Conservation (phyloP, 2,797 vertebrate genomes). For the Paramormyrops hopkinsi region DNA sequence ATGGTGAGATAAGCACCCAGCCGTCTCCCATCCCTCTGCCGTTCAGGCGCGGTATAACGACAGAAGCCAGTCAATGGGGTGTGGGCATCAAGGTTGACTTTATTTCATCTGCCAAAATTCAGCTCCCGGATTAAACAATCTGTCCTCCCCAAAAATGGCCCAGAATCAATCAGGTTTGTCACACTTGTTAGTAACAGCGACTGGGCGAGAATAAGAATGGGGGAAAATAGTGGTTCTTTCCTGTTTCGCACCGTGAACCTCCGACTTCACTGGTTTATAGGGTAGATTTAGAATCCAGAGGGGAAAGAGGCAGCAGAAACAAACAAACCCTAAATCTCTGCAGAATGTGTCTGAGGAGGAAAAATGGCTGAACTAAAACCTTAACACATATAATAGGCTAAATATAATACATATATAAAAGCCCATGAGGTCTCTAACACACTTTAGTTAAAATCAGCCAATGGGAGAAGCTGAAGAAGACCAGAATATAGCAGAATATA, state of each 20-base stretch:
- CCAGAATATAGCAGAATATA: neutral
- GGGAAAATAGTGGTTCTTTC: slow-evolving; percentile 31
- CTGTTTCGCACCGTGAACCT: neutral
- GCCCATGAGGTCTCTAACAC: neutral
- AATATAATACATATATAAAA: slow-evolving; percentile 3
- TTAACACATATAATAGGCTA: neutral
- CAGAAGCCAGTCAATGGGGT: slow-evolving; percentile 34
- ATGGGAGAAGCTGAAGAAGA: neutral
- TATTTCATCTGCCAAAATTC: slow-evolving; percentile 48
- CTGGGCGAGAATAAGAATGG: slow-evolving; percentile 24
- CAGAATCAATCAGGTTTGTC: slow-evolving; percentile 44
- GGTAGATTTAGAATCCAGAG: neutral
- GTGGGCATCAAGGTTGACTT: slow-evolving; percentile 37
- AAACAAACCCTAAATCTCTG: neutral
- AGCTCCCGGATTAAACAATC: slow-evolving; percentile 36
- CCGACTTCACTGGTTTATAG: neutral
- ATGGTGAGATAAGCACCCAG: slow-evolving; percentile 4
- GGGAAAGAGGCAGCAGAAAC: neutral
- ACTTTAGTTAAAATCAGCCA: slow-evolving; percentile 1
- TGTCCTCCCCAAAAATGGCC: slow-evolving; percentile 42
- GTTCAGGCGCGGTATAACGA: slow-evolving; percentile 31
- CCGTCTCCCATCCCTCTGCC: slow-evolving; percentile 13
- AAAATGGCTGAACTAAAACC: neutral
- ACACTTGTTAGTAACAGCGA: slow-evolving; percentile 35
- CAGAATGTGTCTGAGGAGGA: neutral